These are phyloP conservation scores for Slavum lentiscoides DNA, from an alignment of 2,888 invertebrate genomes.

Conservation along the genomic window DNA sequence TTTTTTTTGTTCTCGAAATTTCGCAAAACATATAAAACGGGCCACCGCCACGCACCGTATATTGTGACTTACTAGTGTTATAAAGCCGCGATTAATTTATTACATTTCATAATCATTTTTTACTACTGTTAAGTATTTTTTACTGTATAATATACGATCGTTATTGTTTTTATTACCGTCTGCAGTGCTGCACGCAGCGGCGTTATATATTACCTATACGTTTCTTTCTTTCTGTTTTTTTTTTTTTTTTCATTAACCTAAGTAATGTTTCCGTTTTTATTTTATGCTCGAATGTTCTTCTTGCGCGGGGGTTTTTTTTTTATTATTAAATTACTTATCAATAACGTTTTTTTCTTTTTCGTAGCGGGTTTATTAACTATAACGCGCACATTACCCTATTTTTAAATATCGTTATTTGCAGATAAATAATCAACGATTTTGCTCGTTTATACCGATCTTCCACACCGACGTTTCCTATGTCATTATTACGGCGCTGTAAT, in stretches of 20 bases:
- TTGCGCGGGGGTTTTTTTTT: not conserved
- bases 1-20: not conserved
- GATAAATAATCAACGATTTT: no score
- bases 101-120: constrained; percentile 24
- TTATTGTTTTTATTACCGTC: constrained; percentile 35
- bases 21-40: constrained; percentile 1
- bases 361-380: not conserved
- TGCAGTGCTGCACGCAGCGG: not conserved
- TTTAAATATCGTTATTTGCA: no score
- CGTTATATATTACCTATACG: no score
- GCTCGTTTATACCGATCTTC: no score
- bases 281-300: not conserved
- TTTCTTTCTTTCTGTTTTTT: no score
- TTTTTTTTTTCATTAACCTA: constrained; percentile 18
- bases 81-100: constrained; percentile 34
- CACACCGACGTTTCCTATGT: no score
- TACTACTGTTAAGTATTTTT: constrained; percentile 17
- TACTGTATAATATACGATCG: not conserved
- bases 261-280: constrained; percentile 9
- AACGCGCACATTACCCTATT: no score
- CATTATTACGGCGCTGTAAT: no score
- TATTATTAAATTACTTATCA: not conserved
- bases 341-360: not conserved
- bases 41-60: not conserved
- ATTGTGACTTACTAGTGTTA: not conserved